phyloP scores from a whole-genome alignment of 2,888 invertebrate species.

The Ptychoptera albimana region DNA sequence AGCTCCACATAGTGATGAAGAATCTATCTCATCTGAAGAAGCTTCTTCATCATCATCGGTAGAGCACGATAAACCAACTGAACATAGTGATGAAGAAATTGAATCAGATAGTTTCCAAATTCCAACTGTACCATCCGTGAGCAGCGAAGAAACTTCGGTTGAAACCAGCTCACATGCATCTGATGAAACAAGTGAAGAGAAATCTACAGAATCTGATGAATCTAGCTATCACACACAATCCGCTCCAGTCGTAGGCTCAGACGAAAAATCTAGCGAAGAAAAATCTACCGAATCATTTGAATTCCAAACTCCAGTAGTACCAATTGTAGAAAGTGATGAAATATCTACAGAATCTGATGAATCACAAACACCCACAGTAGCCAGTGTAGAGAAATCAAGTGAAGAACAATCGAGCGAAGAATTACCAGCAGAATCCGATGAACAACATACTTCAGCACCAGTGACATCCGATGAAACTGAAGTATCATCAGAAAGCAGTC shows the following conservation, averaged over 20 bases:
- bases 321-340: not conserved
- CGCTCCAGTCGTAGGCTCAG: too few relatives aligned
- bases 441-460: not conserved
- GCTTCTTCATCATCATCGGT: too few relatives aligned
- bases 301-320: slow-evolving; percentile 3
- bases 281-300: not conserved
- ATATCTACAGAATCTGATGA: not conserved
- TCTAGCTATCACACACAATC: not conserved
- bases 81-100: slow-evolving; percentile 1
- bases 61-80: too few relatives aligned
- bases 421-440: not conserved
- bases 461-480: not conserved
- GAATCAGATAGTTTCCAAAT: too few relatives aligned
- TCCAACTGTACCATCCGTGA: too few relatives aligned
- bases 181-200: slow-evolving; percentile 8
- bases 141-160: too few relatives aligned
- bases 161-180: not conserved
- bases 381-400: slow-evolving; percentile 4
- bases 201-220: slow-evolving; percentile 9
- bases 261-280: too few relatives aligned
- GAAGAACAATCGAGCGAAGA: not conserved
- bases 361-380: too few relatives aligned
- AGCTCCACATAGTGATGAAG: too few relatives aligned
- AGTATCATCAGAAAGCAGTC: not conserved
- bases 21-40: too few relatives aligned